Evolutionary conservation across 2,888 invertebrate genomes (phyloP).

Genomic region (Agrilus mali): DNA sequence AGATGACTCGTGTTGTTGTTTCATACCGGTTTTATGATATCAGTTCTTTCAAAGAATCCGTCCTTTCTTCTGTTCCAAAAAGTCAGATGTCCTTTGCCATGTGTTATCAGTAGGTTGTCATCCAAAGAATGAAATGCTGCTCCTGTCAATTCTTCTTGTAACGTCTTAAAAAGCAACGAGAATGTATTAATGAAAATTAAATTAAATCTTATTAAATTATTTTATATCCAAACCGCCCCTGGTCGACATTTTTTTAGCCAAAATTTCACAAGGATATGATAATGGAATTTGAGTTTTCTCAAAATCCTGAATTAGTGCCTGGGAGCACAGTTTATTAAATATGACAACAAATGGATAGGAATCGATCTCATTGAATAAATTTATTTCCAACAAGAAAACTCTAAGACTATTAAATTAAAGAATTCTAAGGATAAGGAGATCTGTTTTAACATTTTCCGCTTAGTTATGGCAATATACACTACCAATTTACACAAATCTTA

Average conservation of each 20-base stretch:
- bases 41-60: conserved; percentile 80
- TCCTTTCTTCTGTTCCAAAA: conserved; percentile 89
- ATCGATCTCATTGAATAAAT: not conserved
- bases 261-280: no score
- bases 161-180: conserved; percentile 46
- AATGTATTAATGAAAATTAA: not conserved
- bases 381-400: not conserved
- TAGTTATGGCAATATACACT: no score
- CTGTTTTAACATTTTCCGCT: no score
- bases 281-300: no score
- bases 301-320: no score
- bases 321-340: not conserved
- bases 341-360: not conserved
- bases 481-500: no score
- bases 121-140: conserved; percentile 86
- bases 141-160: conserved; percentile 78
- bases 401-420: conserved; percentile 1
- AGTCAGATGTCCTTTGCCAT: conserved; percentile 81
- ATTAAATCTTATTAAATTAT: not conserved
- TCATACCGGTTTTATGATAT: conserved; percentile 70
- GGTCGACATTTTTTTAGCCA: no score
- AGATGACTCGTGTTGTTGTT: not conserved
- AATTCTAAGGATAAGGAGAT: not conserved
- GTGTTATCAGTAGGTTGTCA: conserved; percentile 81
- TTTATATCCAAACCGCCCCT: no score